Evolutionary conservation across 1,140 invertebrate species (phyloP).

Genomic region (Drosophila nigrodunni): DNA sequence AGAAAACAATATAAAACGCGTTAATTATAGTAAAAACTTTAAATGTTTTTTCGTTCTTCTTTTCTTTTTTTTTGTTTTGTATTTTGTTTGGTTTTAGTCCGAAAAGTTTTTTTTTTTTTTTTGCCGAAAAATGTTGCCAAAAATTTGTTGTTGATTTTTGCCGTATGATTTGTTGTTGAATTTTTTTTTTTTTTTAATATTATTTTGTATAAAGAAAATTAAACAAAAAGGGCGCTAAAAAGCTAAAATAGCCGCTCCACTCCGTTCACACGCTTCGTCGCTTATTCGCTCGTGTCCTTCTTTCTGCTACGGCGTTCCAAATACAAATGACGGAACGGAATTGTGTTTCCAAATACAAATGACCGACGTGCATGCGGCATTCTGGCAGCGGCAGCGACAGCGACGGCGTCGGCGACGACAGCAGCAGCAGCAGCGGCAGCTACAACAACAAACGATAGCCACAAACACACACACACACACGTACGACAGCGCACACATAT

Average conservation of each 20-base stretch:
- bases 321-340: conserved; percentile 56
- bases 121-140: conserved; percentile 70
- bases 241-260: conserved; percentile 78
- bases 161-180: conserved; percentile 35
- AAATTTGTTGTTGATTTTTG: conserved; percentile 57
- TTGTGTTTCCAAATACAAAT: conserved; percentile 74
- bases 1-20: conserved; percentile 49
- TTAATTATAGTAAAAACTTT: conserved; percentile 46
- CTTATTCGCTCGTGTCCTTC: conserved; percentile 76
- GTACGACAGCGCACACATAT: conserved; percentile 13
- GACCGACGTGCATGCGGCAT: conserved; percentile 73
- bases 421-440: conserved; percentile 14
- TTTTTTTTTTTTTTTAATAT: conserved; percentile 45
- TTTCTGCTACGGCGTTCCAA: conserved; percentile 64
- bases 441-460: conserved; percentile 1
- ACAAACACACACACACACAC: conserved; percentile 15
- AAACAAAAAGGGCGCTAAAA: conserved; percentile 84
- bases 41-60: conserved; percentile 10
- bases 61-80: conserved; percentile 34
- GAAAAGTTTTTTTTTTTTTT: conserved; percentile 52
- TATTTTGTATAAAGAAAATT: conserved; percentile 65
- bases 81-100: conserved; percentile 39
- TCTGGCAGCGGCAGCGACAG: conserved; percentile 34
- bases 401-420: conserved; percentile 9
- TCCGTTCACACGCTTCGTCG: conserved; percentile 75